Percentiles rank a stretch among this genome's conserved stretches.
These are phyloP conservation scores for Hirundichthys speculiger DNA, from an alignment of 2,113 vertebrate genomes.

Conservation along the genomic window DNA sequence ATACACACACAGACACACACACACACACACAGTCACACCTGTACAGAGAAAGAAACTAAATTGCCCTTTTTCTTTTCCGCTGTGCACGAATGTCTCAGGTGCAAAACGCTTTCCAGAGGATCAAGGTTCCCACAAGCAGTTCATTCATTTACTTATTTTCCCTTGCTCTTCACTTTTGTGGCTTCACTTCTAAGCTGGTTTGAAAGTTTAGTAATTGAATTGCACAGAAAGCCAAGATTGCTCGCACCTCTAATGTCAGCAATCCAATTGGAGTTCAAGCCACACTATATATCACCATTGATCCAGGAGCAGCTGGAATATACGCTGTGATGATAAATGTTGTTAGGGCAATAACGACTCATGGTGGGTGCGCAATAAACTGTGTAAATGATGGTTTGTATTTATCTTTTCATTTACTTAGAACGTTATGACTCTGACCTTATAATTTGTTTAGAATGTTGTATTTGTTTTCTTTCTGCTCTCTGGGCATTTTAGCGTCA, in stretches of 20 bases:
- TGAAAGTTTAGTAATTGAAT: constrained; percentile 74
- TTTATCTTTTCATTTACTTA: constrained; percentile 39
- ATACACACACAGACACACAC: constrained; percentile 11
- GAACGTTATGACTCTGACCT: constrained; percentile 9
- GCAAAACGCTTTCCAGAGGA: constrained; percentile 42
- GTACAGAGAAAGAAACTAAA: constrained; percentile 12
- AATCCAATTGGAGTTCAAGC: constrained; percentile 68
- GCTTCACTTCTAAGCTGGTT: constrained; percentile 52
- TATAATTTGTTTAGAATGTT: constrained; percentile 17
- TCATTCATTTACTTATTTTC: constrained; percentile 22
- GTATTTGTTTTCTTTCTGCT: neutral
- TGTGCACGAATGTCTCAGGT: constrained; percentile 44
- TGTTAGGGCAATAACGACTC: constrained; percentile 44
- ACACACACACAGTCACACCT: constrained; percentile 2
- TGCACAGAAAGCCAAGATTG: constrained; percentile 62
- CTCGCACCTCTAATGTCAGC: constrained; percentile 63
- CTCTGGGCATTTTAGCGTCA: neutral
- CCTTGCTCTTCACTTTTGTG: constrained; percentile 37
- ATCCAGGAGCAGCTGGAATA: constrained; percentile 62
- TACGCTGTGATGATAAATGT: constrained; percentile 51
- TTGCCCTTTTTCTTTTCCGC: constrained; percentile 16
- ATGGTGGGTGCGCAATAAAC: constrained; percentile 41
- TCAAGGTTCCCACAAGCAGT: constrained; percentile 48
- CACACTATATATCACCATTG: constrained; percentile 67
- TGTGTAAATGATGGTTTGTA: constrained; percentile 43